Conservation (phyloP, 30 jellyfish, hydroid and myxozoan species). For the Rhopilema esculentum region DNA sequence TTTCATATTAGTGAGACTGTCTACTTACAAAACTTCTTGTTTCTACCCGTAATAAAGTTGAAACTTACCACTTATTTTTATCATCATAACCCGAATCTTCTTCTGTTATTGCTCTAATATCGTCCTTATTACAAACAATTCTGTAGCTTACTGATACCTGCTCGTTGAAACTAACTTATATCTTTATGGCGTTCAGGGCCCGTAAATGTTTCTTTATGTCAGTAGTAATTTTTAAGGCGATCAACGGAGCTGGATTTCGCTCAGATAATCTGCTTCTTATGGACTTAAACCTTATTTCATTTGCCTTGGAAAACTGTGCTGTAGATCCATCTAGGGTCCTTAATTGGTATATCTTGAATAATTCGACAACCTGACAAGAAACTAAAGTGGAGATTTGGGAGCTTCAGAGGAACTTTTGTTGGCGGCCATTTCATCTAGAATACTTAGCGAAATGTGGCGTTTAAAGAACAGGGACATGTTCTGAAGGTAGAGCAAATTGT, state of each 20-base stretch:
- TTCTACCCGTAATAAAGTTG: background rate
- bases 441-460: too few species aligned
- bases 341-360: too few species aligned
- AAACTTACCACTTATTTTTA: too few species aligned
- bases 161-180: background rate
- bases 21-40: background rate
- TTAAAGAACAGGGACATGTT: too few species aligned
- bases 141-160: background rate
- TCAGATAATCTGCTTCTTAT: slow-evolving; percentile 62
- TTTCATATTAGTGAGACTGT: background rate
- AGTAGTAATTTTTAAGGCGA: slow-evolving; percentile 62
- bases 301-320: slow-evolving; percentile 19
- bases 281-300: slow-evolving; percentile 33
- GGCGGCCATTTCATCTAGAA: too few species aligned
- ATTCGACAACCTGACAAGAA: too few species aligned
- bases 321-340: background rate
- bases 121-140: background rate
- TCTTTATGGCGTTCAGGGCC: slow-evolving; percentile 21
- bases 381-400: too few species aligned
- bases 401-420: too few species aligned
- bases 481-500: too few species aligned
- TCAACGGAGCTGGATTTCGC: slow-evolving; percentile 59
- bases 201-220: slow-evolving; percentile 49
- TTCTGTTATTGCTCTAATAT: background rate
- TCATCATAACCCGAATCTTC: too few species aligned